phyloP scores from a whole-genome alignment of 2,113 vertebrate species.

The Halcyon malimbica region DNA sequence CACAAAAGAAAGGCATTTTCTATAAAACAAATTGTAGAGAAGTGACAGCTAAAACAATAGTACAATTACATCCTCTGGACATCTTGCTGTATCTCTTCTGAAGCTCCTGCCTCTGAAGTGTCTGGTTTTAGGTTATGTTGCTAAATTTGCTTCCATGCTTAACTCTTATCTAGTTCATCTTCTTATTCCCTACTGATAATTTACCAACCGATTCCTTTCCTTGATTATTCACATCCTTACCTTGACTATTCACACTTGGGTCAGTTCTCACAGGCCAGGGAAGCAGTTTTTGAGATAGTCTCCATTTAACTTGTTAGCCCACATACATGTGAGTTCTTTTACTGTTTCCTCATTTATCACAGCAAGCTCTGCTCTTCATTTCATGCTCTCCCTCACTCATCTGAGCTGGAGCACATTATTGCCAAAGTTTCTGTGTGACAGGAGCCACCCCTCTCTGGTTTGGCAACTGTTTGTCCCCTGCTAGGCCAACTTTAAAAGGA shows the following conservation, averaged over 20 bases:
- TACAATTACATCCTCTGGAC: background rate
- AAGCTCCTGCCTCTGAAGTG: background rate
- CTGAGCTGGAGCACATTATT: rapidly evolving
- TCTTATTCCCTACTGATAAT: background rate
- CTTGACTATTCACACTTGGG: background rate
- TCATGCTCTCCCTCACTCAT: background rate
- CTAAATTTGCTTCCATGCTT: background rate
- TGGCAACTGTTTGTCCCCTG: background rate
- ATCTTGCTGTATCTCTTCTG: background rate
- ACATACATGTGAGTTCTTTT: rapidly evolving
- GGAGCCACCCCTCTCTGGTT: background rate
- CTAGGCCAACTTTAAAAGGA: background rate
- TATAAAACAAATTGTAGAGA: background rate
- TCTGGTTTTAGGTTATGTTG: background rate
- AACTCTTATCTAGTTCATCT: background rate
- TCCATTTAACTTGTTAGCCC: background rate
- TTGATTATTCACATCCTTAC: background rate
- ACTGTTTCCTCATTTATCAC: background rate
- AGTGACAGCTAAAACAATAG: background rate
- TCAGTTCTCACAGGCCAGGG: background rate
- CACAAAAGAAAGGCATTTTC: background rate
- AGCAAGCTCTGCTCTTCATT: background rate
- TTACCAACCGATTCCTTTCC: background rate
- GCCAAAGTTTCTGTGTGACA: background rate
- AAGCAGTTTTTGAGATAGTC: background rate